These are phyloP conservation scores for Argynnis bischoffii DNA, from an alignment of 2,888 invertebrate species.

Conservation along the genomic window DNA sequence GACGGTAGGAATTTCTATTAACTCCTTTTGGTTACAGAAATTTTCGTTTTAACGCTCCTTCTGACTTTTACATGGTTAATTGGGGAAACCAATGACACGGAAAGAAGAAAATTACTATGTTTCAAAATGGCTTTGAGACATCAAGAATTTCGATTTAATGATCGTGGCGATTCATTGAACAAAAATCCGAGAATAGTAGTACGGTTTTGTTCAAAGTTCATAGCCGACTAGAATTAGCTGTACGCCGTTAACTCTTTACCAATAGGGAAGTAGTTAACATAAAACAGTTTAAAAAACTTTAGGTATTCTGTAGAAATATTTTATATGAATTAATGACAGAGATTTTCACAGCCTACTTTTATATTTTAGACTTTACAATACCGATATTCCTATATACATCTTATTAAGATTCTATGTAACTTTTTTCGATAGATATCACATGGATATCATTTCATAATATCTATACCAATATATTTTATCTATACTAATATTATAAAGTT, in stretches of 20 bases:
- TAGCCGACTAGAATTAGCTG: not conserved
- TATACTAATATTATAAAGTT: no score
- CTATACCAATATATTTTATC: no score
- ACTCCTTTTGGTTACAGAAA: slow-evolving; percentile 33
- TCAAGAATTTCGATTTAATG: not conserved
- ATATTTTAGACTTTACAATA: no score
- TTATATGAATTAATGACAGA: not conserved
- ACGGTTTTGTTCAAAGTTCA: not conserved
- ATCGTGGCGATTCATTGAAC: not conserved
- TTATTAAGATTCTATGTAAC: no score
- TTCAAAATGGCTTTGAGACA: slow-evolving; percentile 12
- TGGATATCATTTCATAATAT: no score
- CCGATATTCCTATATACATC: no score
- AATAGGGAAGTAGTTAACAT: not conserved
- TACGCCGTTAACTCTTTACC: not conserved
- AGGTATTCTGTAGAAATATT: not conserved
- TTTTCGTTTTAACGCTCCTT: slow-evolving; percentile 33
- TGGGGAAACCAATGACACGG: slow-evolving; percentile 15
- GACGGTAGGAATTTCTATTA: slow-evolving; percentile 35
- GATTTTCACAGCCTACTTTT: no score
- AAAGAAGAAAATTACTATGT: slow-evolving; percentile 19
- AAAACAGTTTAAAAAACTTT: not conserved
- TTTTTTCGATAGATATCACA: no score
- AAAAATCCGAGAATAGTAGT: not conserved
- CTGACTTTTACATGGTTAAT: slow-evolving; percentile 28